These are phyloP conservation scores for Tipula vernalis DNA, from an alignment of 2,888 invertebrate species.

Conservation along the genomic window DNA sequence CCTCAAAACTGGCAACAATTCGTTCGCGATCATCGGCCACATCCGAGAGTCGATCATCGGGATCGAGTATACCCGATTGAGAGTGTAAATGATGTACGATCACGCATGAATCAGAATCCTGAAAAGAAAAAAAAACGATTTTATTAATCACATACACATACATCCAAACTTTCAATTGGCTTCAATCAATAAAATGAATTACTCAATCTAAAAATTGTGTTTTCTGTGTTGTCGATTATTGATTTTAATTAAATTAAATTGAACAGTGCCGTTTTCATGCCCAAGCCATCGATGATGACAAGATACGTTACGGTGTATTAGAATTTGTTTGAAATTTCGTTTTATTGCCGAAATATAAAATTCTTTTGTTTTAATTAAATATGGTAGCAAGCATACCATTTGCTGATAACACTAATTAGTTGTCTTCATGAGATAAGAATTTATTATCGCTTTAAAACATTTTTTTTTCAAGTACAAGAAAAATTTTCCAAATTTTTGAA, in stretches of 20 bases:
- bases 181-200: constrained; percentile 8
- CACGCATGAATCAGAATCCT: constrained; percentile 79
- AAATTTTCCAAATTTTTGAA: not conserved
- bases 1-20: constrained; percentile 72
- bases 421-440: not conserved
- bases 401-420: not conserved
- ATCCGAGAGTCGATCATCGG: constrained; percentile 86
- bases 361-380: not conserved
- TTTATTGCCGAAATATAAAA: not conserved
- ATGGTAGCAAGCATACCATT: not conserved
- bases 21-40: constrained; percentile 95
- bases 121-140: constrained; percentile 26
- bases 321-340: not conserved
- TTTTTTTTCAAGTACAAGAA: not conserved
- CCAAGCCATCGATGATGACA: not conserved
- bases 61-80: constrained; percentile 84
- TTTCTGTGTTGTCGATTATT: not conserved
- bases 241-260: not conserved
- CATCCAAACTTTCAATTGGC: not conserved
- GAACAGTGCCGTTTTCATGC: not conserved
- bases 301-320: not conserved
- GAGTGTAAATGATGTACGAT: constrained; percentile 85
- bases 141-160: not conserved
- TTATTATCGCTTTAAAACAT: not conserved
- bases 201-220: not conserved